Conservation (phyloP, 2,888 invertebrate genomes). For the Gastrophysa polygoni region DNA sequence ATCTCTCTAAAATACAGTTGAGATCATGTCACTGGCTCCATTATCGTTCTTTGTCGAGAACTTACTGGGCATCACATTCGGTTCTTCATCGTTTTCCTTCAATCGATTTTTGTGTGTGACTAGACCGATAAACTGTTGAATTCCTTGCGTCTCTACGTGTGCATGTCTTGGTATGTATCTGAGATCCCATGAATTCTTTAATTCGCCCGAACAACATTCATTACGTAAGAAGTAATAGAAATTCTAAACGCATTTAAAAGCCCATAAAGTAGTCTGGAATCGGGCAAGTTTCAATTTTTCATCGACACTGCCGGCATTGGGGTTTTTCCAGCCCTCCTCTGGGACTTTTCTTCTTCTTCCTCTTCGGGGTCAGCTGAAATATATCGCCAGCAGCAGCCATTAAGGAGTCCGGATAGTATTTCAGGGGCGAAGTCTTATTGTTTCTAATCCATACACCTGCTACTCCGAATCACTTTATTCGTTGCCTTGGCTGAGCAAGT, state of each 20-base stretch:
- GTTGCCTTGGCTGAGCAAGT: conserved; percentile 25
- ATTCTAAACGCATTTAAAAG: conserved; percentile 9
- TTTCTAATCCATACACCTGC: conserved; percentile 37
- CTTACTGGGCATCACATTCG: no score
- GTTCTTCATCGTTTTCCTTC: no score
- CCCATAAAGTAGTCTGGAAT: conserved; percentile 15
- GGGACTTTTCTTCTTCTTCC: conserved; percentile 19
- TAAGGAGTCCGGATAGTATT: conserved; percentile 24
- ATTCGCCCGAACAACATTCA: no score
- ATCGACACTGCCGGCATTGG: conserved; percentile 24
- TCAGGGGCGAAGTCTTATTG: conserved; percentile 33
- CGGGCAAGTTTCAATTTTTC: conserved; percentile 23
- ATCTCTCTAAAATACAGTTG: no score
- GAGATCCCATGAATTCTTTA: no score
- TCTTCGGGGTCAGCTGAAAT: conserved; percentile 24
- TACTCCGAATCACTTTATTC: conserved; percentile 34
- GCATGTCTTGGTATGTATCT: no score
- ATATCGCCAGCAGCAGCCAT: conserved; percentile 29
- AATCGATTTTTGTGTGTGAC: no score
- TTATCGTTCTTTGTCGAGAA: no score
- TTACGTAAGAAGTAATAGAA: not conserved
- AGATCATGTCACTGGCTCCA: no score
- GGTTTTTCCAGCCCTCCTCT: conserved; percentile 19
- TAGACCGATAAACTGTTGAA: no score
- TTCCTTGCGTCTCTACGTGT: no score